A percentile compares a stretch with the other conserved stretches of the same genome.
These are phyloP conservation scores for Oxycera nigricornis DNA, from an alignment of 2,888 invertebrate species.

Conservation along the genomic window DNA sequence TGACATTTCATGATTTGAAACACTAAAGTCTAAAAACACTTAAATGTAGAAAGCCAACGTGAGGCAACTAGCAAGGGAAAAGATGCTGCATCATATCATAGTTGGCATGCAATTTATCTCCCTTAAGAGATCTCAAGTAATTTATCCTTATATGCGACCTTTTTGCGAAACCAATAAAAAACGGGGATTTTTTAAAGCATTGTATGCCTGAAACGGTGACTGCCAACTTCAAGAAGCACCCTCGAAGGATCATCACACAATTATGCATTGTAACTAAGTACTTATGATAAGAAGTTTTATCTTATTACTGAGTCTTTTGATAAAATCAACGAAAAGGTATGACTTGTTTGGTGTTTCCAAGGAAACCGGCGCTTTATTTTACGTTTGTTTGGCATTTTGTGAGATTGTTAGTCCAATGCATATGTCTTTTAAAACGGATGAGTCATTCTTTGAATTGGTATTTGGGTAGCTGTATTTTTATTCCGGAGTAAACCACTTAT, in stretches of 20 bases:
- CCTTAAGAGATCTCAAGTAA: slow-evolving; percentile 37
- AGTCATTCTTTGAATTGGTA: too few species aligned
- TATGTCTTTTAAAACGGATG: too few species aligned
- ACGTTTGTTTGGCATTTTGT: too few species aligned
- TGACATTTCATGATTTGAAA: slow-evolving; percentile 34
- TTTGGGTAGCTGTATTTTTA: too few species aligned
- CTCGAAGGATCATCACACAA: slow-evolving; percentile 3
- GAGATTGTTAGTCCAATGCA: too few species aligned
- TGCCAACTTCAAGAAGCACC: slow-evolving; percentile 21
- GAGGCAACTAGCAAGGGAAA: not conserved
- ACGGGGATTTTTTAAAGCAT: not conserved
- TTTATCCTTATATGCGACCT: slow-evolving; percentile 40
- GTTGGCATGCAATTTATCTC: slow-evolving; percentile 26
- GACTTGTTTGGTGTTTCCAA: too few species aligned
- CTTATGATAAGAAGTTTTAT: slow-evolving; percentile 1
- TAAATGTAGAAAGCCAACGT: not conserved
- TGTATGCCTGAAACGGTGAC: not conserved
- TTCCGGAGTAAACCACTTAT: too few species aligned
- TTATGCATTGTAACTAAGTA: slow-evolving; percentile 21
- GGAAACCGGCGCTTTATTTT: not conserved
- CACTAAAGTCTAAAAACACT: not conserved
- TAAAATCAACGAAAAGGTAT: slow-evolving; percentile 18
- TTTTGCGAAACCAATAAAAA: slow-evolving; percentile 18
- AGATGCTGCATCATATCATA: slow-evolving; percentile 32
- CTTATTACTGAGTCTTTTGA: slow-evolving; percentile 16